Evolutionary conservation across 2,888 invertebrate genomes (phyloP).

Genomic region (Scaptomyza tumidula): DNA sequence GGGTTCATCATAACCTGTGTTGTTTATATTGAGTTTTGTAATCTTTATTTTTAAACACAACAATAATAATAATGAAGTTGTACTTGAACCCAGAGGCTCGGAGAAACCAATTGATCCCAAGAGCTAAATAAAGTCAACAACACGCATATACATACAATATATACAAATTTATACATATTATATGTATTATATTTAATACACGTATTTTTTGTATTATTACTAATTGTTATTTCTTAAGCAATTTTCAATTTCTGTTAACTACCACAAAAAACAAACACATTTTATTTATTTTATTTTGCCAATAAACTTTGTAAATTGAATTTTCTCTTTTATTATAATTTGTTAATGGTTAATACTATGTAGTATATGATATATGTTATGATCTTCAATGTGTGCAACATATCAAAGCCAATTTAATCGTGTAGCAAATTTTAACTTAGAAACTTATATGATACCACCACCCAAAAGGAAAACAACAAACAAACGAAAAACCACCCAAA

Average conservation of each 20-base stretch:
- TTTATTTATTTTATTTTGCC: conserved; percentile 74
- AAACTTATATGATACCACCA: conserved; percentile 72
- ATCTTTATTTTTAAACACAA: conserved; percentile 29
- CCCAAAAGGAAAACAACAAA: conserved; percentile 37
- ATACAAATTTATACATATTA: conserved; percentile 44
- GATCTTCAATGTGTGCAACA: conserved; percentile 38
- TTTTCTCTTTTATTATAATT: conserved; percentile 22
- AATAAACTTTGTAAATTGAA: conserved; percentile 65
- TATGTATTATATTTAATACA: conserved; percentile 63
- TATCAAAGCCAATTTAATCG: conserved; percentile 51
- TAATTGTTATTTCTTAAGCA: conserved; percentile 64
- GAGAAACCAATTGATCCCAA: conserved; percentile 3
- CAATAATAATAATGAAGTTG: conserved; percentile 11
- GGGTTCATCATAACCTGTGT: conserved; percentile 84
- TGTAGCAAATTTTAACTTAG: conserved; percentile 56
- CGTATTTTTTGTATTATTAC: conserved; percentile 77
- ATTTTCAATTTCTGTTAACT: conserved; percentile 72
- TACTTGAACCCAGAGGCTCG: conserved; percentile 11
- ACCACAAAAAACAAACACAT: conserved; percentile 30
- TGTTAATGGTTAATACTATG: background rate
- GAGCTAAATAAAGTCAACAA: conserved; percentile 45
- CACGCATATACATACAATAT: conserved; percentile 38
- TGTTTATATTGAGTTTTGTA: conserved; percentile 69
- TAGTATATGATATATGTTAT: conserved; percentile 8
- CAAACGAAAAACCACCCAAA: conserved; percentile 69